Percentiles rank a stretch among this genome's conserved stretches.
Conservation (phyloP, 2,113 vertebrate genomes). For the Anoura caudifer region DNA sequence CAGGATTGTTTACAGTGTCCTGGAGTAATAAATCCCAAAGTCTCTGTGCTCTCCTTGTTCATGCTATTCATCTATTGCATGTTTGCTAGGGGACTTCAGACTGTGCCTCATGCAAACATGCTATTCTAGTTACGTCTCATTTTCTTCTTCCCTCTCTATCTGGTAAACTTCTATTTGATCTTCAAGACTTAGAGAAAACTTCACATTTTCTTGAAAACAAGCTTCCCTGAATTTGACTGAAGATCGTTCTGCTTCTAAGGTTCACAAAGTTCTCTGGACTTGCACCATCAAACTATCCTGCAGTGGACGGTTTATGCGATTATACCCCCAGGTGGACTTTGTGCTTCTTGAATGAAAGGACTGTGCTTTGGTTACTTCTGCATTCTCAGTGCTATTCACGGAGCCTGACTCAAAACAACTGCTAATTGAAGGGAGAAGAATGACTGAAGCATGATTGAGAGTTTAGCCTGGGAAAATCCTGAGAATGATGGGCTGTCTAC, state of each 20-base stretch:
- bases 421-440: neutral
- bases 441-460: neutral
- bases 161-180: neutral
- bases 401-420: neutral
- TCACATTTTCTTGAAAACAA: slow-evolving; percentile 15
- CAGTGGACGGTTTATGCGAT: neutral
- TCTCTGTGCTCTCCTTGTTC: neutral
- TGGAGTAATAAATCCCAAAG: neutral
- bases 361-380: neutral
- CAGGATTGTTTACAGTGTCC: neutral
- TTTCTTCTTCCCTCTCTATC: neutral
- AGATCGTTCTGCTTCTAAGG: neutral
- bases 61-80: neutral
- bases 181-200: neutral
- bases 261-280: neutral
- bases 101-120: neutral
- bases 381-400: neutral
- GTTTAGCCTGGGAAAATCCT: neutral
- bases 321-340: neutral
- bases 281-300: neutral
- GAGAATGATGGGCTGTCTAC: neutral
- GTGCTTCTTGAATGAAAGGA: neutral
- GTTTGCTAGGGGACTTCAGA: neutral
- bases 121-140: neutral
- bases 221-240: neutral